Evolutionary conservation across 2,888 invertebrate species (phyloP).

Genomic region (Drosophila prostipennis): DNA sequence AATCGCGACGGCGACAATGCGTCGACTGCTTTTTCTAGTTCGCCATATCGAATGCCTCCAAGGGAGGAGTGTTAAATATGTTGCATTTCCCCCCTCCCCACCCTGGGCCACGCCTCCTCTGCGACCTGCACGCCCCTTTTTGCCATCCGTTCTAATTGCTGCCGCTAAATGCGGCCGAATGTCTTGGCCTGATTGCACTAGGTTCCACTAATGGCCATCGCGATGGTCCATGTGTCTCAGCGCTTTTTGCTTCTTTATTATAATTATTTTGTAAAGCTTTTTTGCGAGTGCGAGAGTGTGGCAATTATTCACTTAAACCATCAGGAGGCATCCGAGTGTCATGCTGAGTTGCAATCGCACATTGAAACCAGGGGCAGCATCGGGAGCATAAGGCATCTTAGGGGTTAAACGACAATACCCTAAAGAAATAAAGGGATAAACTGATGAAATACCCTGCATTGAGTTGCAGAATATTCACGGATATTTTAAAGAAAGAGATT

Average conservation of each 20-base stretch:
- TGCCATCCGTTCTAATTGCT: slow-evolving; percentile 51
- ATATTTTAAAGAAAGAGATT: too few species aligned
- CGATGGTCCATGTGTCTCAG: slow-evolving; percentile 44
- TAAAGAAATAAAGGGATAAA: background rate
- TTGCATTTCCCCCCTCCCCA: slow-evolving; percentile 48
- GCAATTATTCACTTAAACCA: slow-evolving; percentile 81
- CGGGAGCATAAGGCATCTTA: slow-evolving; percentile 50
- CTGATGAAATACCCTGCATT: background rate
- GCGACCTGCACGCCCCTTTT: slow-evolving; percentile 15
- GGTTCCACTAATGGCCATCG: slow-evolving; percentile 67
- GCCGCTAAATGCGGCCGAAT: slow-evolving; percentile 34
- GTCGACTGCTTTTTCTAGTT: slow-evolving; percentile 63
- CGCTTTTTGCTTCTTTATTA: slow-evolving; percentile 35
- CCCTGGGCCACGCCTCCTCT: slow-evolving; percentile 22
- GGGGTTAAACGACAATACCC: slow-evolving; percentile 49
- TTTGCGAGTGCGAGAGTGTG: slow-evolving; percentile 45
- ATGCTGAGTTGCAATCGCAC: slow-evolving; percentile 68
- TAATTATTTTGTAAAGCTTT: slow-evolving; percentile 47
- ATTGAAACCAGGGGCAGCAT: slow-evolving; percentile 33
- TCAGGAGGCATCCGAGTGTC: slow-evolving; percentile 65
- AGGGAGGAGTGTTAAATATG: slow-evolving; percentile 78
- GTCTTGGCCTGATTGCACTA: slow-evolving; percentile 63
- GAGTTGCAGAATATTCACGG: background rate
- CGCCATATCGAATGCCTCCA: slow-evolving; percentile 56
- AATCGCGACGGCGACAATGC: slow-evolving; percentile 58